Conservation (phyloP, 2,888 invertebrate species). For the Physocephala rufipes region DNA sequence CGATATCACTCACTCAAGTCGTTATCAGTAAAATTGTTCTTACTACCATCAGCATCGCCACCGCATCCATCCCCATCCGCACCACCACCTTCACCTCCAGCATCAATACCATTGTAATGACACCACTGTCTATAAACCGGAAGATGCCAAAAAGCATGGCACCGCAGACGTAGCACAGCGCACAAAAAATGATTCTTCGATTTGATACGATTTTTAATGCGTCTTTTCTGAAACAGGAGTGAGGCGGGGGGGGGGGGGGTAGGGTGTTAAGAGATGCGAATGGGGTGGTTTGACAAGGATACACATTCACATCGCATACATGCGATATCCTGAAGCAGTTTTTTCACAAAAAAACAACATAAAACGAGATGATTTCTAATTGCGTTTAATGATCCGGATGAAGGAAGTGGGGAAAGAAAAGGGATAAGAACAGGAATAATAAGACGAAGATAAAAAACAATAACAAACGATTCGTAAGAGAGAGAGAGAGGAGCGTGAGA, state of each 20-base stretch:
- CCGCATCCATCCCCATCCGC: too few species aligned
- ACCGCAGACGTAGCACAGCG: too few species aligned
- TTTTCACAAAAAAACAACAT: slow-evolving; percentile 40
- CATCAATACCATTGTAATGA: too few species aligned
- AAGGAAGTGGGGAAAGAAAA: neutral
- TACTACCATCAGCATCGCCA: too few species aligned
- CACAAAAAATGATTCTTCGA: slow-evolving; percentile 43
- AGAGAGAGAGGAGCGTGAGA: too few species aligned
- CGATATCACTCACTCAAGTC: neutral
- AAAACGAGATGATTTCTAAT: slow-evolving; percentile 55
- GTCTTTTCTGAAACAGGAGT: slow-evolving; percentile 47
- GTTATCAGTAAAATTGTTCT: too few species aligned
- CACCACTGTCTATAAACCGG: neutral
- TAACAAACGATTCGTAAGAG: too few species aligned
- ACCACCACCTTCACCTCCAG: too few species aligned
- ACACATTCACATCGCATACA: slow-evolving; percentile 17
- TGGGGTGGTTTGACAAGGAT: neutral
- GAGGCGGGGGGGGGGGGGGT: slow-evolving; percentile 33
- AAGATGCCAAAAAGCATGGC: slow-evolving; percentile 8
- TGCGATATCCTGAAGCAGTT: slow-evolving; percentile 35
- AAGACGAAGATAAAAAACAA: neutral
- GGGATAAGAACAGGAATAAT: neutral
- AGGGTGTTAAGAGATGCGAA: neutral
- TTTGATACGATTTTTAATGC: slow-evolving; percentile 54
- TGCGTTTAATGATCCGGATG: slow-evolving; percentile 40